Evolutionary conservation across 2,113 vertebrate species (phyloP), one percentile per base, ranked within the genome.

Genomic region (Synchiropus splendidus): DNA sequence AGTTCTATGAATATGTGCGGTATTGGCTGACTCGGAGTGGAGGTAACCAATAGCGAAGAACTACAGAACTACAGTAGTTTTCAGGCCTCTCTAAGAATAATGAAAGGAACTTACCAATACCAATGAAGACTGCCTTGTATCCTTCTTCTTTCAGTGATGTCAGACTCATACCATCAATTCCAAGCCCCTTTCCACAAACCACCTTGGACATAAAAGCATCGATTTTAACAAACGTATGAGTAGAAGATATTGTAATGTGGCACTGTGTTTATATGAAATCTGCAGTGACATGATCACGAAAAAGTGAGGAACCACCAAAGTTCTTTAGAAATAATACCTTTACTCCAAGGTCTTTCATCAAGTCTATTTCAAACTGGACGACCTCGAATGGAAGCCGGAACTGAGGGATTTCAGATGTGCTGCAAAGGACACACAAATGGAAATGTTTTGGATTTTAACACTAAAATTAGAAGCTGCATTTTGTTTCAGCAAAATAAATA

Each of bases 261-360:
- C 21, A 27, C 21, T 8, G n/a, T n/a, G n/a, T n/a, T n/a, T n/a
- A n/a, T n/a, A n/a, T n/a, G n/a, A n/a, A n/a, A n/a, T n/a, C n/a
- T n/a, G n/a, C n/a, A n/a, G n/a, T n/a, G n/a, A n/a, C n/a, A n/a
- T n/a, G n/a, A n/a, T n/a, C n/a, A n/a, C n/a, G n/a, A n/a, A n/a
- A 27, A 27, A 5, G 4, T 27, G 21, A 5, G 21, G 21, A 27
- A 5, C 21, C 21, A 27, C 4, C 4, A 27, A 27, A 27, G 8
- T 4, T 27, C 8, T 27, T 35, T 18, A 9, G 5, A 30, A 4
- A 5, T 16, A 27, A 44, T 64, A 83, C 80, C 80, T 81, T 75
- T 10, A 94, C 87, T 60, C 89, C 90, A 35, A 96, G 87, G 75
- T 92, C 88, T 68, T 92, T 90, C 90, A 96, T 86, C 53, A 95